phyloP scores from a whole-genome alignment of 2,797 vertebrate genomes.

The Smutsia gigantea region DNA sequence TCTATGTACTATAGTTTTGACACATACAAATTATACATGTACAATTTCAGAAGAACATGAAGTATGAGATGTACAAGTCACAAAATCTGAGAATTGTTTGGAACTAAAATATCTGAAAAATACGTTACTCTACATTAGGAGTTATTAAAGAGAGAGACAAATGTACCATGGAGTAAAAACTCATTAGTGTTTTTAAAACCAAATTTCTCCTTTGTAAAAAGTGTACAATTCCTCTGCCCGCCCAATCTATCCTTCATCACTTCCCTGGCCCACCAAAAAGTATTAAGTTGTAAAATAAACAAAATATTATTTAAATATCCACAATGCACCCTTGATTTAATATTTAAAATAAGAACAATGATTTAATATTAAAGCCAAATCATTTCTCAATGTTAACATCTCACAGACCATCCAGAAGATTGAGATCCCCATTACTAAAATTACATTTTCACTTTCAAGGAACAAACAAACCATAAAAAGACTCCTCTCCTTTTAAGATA shows the following conservation, averaged over 20 bases:
- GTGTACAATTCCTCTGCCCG: background rate
- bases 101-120: background rate
- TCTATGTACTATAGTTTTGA: background rate
- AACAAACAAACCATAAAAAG: background rate
- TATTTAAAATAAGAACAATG: background rate
- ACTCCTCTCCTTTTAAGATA: background rate
- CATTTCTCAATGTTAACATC: background rate
- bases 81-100: background rate
- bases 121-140: background rate
- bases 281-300: background rate
- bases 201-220: slow-evolving; percentile 34
- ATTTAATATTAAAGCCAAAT: background rate
- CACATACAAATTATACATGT: background rate
- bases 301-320: background rate
- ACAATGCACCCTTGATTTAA: background rate
- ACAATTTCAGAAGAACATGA: background rate
- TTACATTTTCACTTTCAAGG: background rate
- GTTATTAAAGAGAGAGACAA: background rate
- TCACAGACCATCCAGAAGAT: background rate
- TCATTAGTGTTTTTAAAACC: background rate
- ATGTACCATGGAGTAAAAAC: background rate
- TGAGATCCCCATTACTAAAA: background rate
- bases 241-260: background rate
- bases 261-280: background rate
- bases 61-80: background rate